Base-by-base conservation (phyloP, 64 coral and sea anemone species). In the Montipora foliosa region DNA sequence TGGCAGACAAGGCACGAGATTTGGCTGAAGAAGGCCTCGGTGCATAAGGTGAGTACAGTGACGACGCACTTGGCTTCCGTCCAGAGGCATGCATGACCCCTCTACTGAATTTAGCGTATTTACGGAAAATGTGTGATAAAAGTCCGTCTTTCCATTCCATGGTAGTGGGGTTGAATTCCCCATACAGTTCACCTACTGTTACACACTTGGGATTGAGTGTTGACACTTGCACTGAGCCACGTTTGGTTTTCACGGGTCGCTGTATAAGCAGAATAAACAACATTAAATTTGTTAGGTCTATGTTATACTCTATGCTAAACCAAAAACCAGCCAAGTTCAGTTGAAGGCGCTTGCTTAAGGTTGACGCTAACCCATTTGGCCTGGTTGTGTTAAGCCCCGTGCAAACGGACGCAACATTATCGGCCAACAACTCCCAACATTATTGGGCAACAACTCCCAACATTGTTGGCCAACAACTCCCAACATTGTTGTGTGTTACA, bases 121-220 rank as follows among this genome's bases (percentile, higher is more conserved):
- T 90, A 67, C 97, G 95, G 84, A 88, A 96, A 20, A 92, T 46
- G 52, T 71, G 86, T 1, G 97, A 96, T 44, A 99, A 68, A 19
- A 96, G 49, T 7, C 97, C 97, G 49, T 99, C 97, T 12, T 85
- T 96, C 97, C 97, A 99, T 76, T 99, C 97, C 51, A 96, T 91
- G 6, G 97, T 99, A 24, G 87, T 99, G 16, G 97, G 73, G 76
- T 99, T 96, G 16, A 99, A 92, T 17, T 96, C 95, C 0, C 97
- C 97, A 90, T 99, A 96, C 51, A 99, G 86, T 25, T 99, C 97
- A 52, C 88, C 86, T 9, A 99, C 68, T 45, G 91, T 99, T 17
- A 99, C 91, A 72, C 97, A 99, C 25, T 99, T 99, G 17, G 97
- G 94, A 52, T 99, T 99, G 2, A 99, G 58, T 4, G 84, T 91